Base-by-base conservation (phyloP, 2,113 vertebrate species). In the Sardina pilchardus region DNA sequence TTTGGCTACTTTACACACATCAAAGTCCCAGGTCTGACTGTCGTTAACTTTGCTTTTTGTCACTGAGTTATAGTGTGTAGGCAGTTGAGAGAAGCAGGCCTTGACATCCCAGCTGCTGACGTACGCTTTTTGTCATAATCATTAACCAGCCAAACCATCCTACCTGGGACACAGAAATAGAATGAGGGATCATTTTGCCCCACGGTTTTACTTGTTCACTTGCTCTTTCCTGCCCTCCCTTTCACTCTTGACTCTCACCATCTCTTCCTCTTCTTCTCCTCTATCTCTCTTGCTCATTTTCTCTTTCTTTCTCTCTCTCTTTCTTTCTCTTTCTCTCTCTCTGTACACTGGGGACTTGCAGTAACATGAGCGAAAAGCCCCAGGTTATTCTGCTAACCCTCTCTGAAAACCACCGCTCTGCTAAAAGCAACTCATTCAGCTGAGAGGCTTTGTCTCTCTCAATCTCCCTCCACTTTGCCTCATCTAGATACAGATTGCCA, bases 251-350 rank as follows among this genome's bases (percentile, higher is more conserved):
- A 86, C 88, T 90, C 92, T 87, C 87, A 88, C 91, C 84, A 88
- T 89, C 91, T 90, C 91, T 92, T 91, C 89, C 89, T 93, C 90
- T 92, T 92, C 39, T 93, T 92, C 92, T 92, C 93, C 92, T 92
- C 90, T 92, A 93, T 93, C 92, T 91, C 92, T 93, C 91, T 88
- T 88, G 88, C 91, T 89, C 39, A n/a, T n/a, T n/a, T n/a, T n/a
- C n/a, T 91, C 85, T 91, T 88, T 90, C 91, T 89, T 85, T 90
- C 84, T 88, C 78, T 88, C 83, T 53, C 82, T 87, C 82, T 87
- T 45, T 84, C 85, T 82, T 56, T 80, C 88, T 87, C 86, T 86
- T 81, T 81, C 71, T 82, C 75, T 89, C 87, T 87, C 59, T 85
- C 63, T 30, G 83, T 85, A 85, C 84, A 82, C 84, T 89, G 19